Evolutionary conservation across 1,140 invertebrate species (phyloP).

Genomic region (Platorchestia sp.): DNA sequence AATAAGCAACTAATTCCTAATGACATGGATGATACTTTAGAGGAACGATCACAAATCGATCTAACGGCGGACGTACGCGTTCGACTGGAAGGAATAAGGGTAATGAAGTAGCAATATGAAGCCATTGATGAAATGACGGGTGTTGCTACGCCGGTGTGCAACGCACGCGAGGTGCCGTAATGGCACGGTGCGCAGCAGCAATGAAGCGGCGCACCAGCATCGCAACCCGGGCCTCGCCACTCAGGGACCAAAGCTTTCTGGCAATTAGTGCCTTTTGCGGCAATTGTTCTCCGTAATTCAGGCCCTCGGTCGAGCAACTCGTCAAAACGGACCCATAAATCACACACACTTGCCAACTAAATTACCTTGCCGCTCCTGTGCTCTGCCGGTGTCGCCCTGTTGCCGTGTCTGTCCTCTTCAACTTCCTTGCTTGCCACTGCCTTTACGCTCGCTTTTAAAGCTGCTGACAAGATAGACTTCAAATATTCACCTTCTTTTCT

Average conservation of each 20-base stretch:
- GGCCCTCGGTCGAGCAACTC: constrained; percentile 47
- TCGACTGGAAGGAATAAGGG: not conserved
- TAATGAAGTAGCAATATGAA: not conserved
- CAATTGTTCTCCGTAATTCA: constrained; percentile 47
- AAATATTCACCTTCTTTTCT: not conserved
- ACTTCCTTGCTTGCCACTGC: not conserved
- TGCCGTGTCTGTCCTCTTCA: not conserved
- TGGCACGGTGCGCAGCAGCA: not conserved
- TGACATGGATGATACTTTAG: not conserved
- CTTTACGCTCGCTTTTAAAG: not conserved
- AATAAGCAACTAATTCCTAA: not conserved
- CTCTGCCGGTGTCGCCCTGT: not conserved
- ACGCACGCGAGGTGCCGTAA: not conserved
- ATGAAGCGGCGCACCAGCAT: not conserved
- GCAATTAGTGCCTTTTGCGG: constrained; percentile 49
- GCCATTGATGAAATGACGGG: not conserved
- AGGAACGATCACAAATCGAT: not conserved
- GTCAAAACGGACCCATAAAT: constrained; percentile 52
- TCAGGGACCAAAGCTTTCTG: constrained; percentile 20
- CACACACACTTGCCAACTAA: constrained; percentile 52
- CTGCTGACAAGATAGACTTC: not conserved
- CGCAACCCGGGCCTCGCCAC: not conserved
- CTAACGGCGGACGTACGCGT: not conserved
- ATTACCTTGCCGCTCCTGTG: constrained; percentile 18
- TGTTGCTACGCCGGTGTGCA: not conserved